Base-by-base conservation (phyloP, 2,888 invertebrate genomes). In the Phalera bucephala region DNA sequence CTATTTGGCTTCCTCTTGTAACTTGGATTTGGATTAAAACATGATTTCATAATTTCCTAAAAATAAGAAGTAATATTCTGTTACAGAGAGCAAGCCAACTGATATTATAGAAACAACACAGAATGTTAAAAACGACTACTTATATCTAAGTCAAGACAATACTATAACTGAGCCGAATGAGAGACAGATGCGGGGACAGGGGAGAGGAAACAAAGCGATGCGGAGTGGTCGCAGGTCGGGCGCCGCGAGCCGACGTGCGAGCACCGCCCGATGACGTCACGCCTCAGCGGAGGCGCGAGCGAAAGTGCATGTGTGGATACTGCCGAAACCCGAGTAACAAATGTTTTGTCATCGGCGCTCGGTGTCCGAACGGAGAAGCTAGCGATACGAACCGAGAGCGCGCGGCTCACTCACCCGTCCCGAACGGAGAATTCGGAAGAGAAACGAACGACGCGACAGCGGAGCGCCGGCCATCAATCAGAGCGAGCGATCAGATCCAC, bases 221-320 rank as follows among this genome's bases (percentile, higher is more conserved):
- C 41, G 40, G 42, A 48, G 35, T 10, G 44, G 35, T 31, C 33
- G 47, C 52, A 52, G 40, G 12, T 14, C n/a, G 4, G 29, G 26
- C 9, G 26, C 10, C 37, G 23, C 23, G 28, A 9, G 42, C 33
- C 96, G 7, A 96, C 96, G 3, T 95, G 94, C 3, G 97, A 6
- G 96, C 19, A 33, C 34, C 33, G 27, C 50, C 30, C 49, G 43
- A 37, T 45, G 40, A 38, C 40, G 35, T 31, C 42, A 31, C 55
- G 53, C 49, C 54, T 36, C 47, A 52, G 57, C 58, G 51, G 62
- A 71, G 72, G 78, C 81, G 86, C 85, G 76, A 78, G 84, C 83
- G 85, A 86, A 85, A 86, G 87, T 85, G 85, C 80, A 73, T 73
- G 83, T 79, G 85, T 79, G 80, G 82, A 80, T 76, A 75, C 74